These are phyloP conservation scores for Cephus spinipes DNA, from an alignment of 2,888 invertebrate species.

Conservation along the genomic window DNA sequence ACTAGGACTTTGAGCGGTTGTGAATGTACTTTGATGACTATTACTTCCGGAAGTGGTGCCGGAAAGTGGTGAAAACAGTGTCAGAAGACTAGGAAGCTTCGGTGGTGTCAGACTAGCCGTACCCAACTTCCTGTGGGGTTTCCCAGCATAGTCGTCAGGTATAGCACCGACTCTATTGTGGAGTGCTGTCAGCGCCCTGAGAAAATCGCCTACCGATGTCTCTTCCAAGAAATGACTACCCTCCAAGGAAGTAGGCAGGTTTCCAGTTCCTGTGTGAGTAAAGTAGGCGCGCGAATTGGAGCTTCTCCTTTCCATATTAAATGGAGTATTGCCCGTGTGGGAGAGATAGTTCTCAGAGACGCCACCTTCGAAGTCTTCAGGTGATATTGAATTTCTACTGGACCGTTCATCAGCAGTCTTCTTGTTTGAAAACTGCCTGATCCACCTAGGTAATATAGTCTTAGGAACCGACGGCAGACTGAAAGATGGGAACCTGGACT, in stretches of 20 bases:
- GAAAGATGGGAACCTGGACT: slow-evolving; percentile 52
- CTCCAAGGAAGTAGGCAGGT: slow-evolving; percentile 53
- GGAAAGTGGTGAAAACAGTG: slow-evolving; percentile 65
- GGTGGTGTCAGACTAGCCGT: slow-evolving; percentile 69
- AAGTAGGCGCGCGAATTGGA: slow-evolving; percentile 64
- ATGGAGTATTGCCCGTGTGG: slow-evolving; percentile 25
- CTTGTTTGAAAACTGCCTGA: slow-evolving; percentile 44
- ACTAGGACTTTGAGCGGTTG: slow-evolving; percentile 25
- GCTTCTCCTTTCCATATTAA: slow-evolving; percentile 60
- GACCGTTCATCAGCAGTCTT: slow-evolving; percentile 29
- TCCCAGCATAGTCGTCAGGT: slow-evolving; percentile 52
- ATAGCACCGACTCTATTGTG: slow-evolving; percentile 68
- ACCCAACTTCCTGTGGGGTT: slow-evolving; percentile 70
- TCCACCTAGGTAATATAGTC: slow-evolving; percentile 50
- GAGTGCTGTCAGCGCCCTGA: slow-evolving; percentile 81
- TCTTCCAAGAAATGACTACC: slow-evolving; percentile 79
- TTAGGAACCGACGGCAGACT: slow-evolving; percentile 52
- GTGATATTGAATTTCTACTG: slow-evolving; percentile 37
- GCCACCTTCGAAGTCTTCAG: slow-evolving; percentile 38
- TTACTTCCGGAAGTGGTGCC: slow-evolving; percentile 36
- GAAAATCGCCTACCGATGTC: slow-evolving; percentile 85
- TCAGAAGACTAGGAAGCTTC: slow-evolving; percentile 66
- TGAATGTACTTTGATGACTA: slow-evolving; percentile 54
- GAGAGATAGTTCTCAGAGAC: slow-evolving; percentile 37
- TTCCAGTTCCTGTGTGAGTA: slow-evolving; percentile 51